Evolutionary conservation across 2,888 invertebrate species (phyloP).

Genomic region (Cerceris ruficornis): DNA sequence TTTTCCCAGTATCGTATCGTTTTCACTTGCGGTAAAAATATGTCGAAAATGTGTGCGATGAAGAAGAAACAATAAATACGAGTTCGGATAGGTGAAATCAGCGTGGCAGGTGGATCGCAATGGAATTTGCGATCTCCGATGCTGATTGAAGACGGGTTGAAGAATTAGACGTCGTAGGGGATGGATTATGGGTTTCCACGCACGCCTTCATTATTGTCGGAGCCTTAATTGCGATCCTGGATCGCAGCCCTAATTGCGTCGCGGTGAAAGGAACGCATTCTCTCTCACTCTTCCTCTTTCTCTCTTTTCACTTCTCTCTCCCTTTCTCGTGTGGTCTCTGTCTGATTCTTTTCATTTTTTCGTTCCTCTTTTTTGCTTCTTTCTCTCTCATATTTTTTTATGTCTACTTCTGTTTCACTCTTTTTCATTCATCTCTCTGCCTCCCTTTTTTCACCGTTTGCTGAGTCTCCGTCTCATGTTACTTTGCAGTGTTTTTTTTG

Average conservation of each 20-base stretch:
- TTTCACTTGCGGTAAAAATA: no score
- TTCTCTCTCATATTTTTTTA: background rate
- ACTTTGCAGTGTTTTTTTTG: no score
- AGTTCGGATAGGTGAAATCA: no score
- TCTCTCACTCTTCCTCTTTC: background rate
- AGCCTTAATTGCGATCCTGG: slow-evolving; percentile 42
- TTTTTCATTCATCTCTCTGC: no score
- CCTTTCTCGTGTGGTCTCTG: background rate
- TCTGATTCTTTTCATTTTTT: background rate
- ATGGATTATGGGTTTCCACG: slow-evolving; percentile 31
- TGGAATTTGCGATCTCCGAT: background rate
- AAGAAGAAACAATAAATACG: no score
- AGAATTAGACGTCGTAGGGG: background rate
- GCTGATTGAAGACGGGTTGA: background rate
- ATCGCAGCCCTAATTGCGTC: slow-evolving; percentile 49
- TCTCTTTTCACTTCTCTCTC: background rate
- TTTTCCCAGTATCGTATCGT: no score
- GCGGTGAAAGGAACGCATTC: slow-evolving; percentile 46
- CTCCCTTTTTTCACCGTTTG: no score
- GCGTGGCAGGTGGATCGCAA: no score
- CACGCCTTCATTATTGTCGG: slow-evolving; percentile 42
- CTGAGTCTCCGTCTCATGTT: no score
- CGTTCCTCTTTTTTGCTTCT: background rate
- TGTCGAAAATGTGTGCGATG: no score
- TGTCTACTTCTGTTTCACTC: no score